These are phyloP conservation scores for Furnarius figulus DNA, from an alignment of 2,113 vertebrate species.

Conservation along the genomic window DNA sequence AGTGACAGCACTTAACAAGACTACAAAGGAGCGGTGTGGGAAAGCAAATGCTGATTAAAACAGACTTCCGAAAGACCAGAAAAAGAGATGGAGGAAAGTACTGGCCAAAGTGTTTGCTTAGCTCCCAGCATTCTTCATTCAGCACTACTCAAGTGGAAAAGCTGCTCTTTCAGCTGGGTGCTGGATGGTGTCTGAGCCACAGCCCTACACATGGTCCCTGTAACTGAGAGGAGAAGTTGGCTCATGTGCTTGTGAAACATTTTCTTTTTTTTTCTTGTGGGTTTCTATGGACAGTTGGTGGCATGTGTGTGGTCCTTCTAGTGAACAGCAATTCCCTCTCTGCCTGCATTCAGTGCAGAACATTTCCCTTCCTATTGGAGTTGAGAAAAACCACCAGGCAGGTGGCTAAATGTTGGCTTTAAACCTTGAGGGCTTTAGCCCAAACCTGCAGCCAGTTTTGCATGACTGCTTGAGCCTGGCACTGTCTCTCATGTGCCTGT, in stretches of 20 bases:
- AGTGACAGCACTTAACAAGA: slow-evolving; percentile 8
- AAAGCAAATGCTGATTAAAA: slow-evolving; percentile 54
- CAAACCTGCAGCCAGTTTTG: background rate
- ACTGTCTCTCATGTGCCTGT: background rate
- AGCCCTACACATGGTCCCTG: slow-evolving; percentile 12
- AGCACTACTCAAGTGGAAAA: slow-evolving; percentile 49
- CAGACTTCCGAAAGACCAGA: slow-evolving; percentile 26
- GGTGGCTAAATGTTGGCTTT: background rate
- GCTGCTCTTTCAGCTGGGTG: slow-evolving; percentile 24
- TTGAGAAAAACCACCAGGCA: background rate
- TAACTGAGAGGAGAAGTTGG: slow-evolving; percentile 57
- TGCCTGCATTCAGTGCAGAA: background rate
- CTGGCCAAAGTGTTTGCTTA: slow-evolving; percentile 52
- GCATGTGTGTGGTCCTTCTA: slow-evolving; percentile 37
- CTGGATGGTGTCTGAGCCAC: background rate
- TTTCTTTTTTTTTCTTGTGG: background rate
- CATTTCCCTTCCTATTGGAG: background rate
- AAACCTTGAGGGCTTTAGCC: background rate
- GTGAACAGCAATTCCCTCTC: background rate
- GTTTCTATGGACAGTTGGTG: slow-evolving; percentile 11
- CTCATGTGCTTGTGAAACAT: background rate
- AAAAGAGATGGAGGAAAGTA: slow-evolving; percentile 16
- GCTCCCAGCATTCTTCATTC: slow-evolving; percentile 44
- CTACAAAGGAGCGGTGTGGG: slow-evolving; percentile 31
- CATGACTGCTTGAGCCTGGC: background rate